Evolutionary conservation across 2,113 vertebrate genomes (phyloP), one percentile per base, ranked within the genome.

Genomic region (Monopterus albus): DNA sequence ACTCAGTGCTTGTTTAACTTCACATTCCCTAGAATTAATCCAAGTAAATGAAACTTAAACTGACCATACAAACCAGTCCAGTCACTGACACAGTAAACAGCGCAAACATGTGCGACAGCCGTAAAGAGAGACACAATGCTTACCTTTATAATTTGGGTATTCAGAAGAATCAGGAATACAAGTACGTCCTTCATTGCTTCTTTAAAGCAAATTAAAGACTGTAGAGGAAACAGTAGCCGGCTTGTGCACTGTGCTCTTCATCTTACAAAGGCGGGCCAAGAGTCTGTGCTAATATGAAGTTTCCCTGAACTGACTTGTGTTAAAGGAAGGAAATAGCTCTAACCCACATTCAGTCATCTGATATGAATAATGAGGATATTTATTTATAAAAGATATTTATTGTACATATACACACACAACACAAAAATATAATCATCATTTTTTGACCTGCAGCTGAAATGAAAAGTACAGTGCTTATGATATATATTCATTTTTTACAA

Each of bases 181-280:
- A 79, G 29, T n/a, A 55, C 29, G 38, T 85, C 70, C 84, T 75
- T 87, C 90, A 91, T 91, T 11, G 73, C 75, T 36, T 63, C 70
- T 70, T 66, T 55, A 65, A 43, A 65, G 57, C 5, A 39, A 67
- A 40, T 23, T 40, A 4, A 9, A 63, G 26, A 65, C 35, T 17
- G 76, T 35, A 14, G 63, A 77, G 39, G 36, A 78, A 5, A 42
- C 36, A 59, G 70, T 26, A 17, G 20, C 9, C 68, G 31, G 56
- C 8, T 17, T 60, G 47, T 26, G 39, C 20, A 20, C 36, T 45
- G 53, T 33, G 11, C 40, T 53, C 53, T 75, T 86, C 74, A 81
- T 78, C 52, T 59, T 35, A 36, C 7, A 43, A 62, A 75, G 83
- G 81, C 76, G 83, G 75, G 71, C 66, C 75, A 31, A 46, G 33